Evolutionary conservation across 2,797 vertebrate genomes (phyloP).

Genomic region (Enteromius treurensis): DNA sequence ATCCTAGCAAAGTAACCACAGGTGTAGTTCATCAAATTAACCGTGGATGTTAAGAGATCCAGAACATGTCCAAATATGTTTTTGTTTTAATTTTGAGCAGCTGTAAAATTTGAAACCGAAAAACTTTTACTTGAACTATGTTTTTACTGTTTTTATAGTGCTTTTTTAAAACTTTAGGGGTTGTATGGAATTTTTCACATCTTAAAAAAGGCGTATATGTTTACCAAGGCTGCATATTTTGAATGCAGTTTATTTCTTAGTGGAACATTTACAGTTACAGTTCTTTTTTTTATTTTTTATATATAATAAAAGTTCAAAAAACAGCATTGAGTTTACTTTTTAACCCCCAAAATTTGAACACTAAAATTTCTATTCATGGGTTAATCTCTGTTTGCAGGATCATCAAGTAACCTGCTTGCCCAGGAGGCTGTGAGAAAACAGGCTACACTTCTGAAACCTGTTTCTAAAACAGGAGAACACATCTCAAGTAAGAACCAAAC

Average conservation of each 20-base stretch:
- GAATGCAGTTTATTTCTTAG: background rate
- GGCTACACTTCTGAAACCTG: constrained; percentile 69
- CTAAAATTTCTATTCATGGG: background rate
- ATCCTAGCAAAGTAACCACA: background rate
- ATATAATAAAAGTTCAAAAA: background rate
- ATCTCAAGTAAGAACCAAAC: constrained; percentile 70
- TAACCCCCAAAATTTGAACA: background rate
- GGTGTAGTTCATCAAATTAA: background rate
- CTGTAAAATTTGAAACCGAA: background rate
- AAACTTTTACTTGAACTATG: background rate
- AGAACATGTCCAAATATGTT: background rate
- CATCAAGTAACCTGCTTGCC: constrained; percentile 64
- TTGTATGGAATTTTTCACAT: background rate
- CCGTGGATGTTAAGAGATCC: background rate
- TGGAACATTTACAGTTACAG: background rate
- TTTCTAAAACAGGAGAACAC: constrained; percentile 66
- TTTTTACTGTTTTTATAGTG: background rate
- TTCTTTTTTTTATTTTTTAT: too few relatives aligned
- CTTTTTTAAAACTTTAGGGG: background rate
- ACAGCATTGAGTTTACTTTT: background rate
- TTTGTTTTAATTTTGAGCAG: background rate
- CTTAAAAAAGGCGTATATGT: background rate
- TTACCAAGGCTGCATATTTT: background rate
- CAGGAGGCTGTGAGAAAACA: constrained; percentile 76
- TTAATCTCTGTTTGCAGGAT: constrained; percentile 19